A percentile compares a stretch with the other conserved stretches of the same genome.
Evolutionary conservation across 2,113 vertebrate genomes (phyloP).

Genomic region (Craseonycteris thonglongyai): DNA sequence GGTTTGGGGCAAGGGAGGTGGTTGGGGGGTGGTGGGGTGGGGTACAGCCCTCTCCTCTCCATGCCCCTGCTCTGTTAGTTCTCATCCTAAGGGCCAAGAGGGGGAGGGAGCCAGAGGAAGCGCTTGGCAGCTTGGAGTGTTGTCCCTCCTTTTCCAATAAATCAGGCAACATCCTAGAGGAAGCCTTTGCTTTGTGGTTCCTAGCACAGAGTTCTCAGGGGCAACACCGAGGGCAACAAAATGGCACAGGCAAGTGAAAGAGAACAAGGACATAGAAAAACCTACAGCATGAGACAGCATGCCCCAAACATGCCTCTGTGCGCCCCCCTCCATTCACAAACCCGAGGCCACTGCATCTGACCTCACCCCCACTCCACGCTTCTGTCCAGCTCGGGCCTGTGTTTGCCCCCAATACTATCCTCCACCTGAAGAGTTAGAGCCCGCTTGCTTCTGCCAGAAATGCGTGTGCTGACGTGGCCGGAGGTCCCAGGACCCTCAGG

Average conservation of each 20-base stretch:
- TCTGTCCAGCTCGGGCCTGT: accelerated
- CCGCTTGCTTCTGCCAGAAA: neutral
- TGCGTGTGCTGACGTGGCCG: accelerated
- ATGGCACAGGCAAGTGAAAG: neutral
- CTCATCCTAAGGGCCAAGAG: neutral
- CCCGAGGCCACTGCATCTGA: neutral
- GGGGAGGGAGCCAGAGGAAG: neutral
- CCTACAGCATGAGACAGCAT: neutral
- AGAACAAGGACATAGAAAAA: neutral
- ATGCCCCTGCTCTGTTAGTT: accelerated
- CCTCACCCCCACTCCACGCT: accelerated
- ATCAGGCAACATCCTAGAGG: neutral
- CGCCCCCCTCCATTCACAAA: neutral
- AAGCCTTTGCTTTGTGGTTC: neutral
- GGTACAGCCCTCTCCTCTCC: accelerated
- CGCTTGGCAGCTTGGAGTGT: accelerated
- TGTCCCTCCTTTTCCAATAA: neutral
- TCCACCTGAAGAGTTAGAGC: neutral
- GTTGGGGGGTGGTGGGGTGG: neutral
- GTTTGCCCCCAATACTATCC: no score
- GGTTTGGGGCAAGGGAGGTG: no score
- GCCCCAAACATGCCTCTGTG: accelerated
- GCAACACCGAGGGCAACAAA: accelerated
- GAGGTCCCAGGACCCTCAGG: neutral
- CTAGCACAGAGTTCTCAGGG: neutral